Conservation (phyloP, 2,113 vertebrate genomes). For the Corythornis vintsioides region DNA sequence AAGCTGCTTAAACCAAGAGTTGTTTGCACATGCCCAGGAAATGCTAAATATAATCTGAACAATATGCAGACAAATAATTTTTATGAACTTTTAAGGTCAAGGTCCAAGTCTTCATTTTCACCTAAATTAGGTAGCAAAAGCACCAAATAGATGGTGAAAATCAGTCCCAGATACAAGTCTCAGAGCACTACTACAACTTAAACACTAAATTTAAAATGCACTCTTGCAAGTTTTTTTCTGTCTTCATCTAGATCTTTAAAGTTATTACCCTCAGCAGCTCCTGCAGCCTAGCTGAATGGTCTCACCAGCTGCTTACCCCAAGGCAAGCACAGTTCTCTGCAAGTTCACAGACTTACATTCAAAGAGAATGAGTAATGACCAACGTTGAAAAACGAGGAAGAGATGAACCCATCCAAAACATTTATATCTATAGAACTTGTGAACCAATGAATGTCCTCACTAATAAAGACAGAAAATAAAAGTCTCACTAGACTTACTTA, state of each 20-base stretch:
- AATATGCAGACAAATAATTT: background rate
- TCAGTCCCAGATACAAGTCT: background rate
- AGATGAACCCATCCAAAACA: background rate
- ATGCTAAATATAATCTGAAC: conserved; percentile 23
- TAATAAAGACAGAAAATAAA: background rate
- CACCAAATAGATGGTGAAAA: background rate
- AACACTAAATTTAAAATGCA: background rate
- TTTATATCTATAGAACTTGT: background rate
- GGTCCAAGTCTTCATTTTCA: background rate
- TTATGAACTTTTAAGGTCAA: conserved; percentile 7
- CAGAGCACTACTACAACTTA: background rate
- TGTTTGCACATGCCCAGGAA: background rate
- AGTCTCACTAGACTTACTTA: background rate
- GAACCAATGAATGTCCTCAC: background rate
- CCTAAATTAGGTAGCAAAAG: background rate
- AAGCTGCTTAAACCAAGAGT: background rate
- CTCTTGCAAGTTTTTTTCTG: background rate
- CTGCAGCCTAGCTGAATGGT: background rate
- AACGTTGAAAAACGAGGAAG: background rate
- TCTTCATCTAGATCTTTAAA: background rate
- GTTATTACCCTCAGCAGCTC: background rate
- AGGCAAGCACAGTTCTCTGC: background rate
- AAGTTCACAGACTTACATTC: background rate
- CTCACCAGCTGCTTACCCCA: background rate
- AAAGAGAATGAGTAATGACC: conserved; percentile 4